Evolutionary conservation across 2,113 vertebrate species (phyloP).

Genomic region (Phrynosoma platyrhinos): DNA sequence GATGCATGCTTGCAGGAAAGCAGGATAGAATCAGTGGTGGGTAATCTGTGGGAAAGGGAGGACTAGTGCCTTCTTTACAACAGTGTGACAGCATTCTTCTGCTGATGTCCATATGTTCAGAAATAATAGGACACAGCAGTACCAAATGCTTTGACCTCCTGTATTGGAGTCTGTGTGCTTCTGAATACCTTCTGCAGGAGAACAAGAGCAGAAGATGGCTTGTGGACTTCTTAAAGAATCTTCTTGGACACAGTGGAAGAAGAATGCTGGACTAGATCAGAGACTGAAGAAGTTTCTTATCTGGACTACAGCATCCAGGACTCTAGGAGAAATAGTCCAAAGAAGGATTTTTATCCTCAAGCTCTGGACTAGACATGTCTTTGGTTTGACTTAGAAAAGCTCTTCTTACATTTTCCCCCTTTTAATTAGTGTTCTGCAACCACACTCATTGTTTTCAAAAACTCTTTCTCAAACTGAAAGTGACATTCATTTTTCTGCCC

Average conservation of each 20-base stretch:
- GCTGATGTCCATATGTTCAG: neutral
- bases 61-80: neutral
- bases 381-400: neutral
- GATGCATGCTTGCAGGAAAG: neutral
- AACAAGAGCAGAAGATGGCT: neutral
- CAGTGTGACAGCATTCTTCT: neutral
- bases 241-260: neutral
- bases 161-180: neutral
- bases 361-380: neutral
- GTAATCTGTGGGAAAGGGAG: neutral
- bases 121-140: neutral
- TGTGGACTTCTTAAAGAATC: neutral
- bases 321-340: no score
- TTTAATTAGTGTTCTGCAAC: neutral
- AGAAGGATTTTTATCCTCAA: neutral
- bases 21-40: rapidly evolving
- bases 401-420: neutral
- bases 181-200: neutral
- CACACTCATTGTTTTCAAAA: neutral
- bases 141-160: neutral
- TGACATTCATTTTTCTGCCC: neutral
- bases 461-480: neutral
- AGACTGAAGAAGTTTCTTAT: no score
- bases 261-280: neutral
- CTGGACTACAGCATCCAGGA: no score